Evolutionary conservation across 2,113 vertebrate species (phyloP), one percentile per base, ranked within the genome.

Genomic region (Urocolius indicus): DNA sequence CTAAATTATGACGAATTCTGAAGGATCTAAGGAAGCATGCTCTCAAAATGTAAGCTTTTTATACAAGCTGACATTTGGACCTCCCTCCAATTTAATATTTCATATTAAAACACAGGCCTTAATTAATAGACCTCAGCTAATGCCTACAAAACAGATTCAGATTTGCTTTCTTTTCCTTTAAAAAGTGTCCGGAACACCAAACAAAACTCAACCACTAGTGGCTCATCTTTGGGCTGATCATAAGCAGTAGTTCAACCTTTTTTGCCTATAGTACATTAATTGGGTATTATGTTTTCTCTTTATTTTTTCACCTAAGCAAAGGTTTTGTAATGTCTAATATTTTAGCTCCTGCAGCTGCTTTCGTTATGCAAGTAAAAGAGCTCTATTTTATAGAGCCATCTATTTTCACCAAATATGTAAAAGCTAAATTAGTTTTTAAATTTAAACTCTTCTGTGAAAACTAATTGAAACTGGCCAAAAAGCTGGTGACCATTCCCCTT

Each of bases 181-280:
- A 22, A 75, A 75, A 84, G n/a, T 32, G 10, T 7, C 30, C 45
- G 29, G 11, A 58, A 57, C 18, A 49, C 9, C 13, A 41, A 89
- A 24, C 30, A 84, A 81, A 84, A 34, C 45, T n/a, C 48, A 55
- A 27, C 59, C 77, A 73, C 34, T 65, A 72, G 67, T 13, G n/a
- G 29, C 27, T 87, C 59, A 83, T 58, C n/a, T 94, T 91, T 49
- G 30, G 27, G 45, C 4, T 43, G 74, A 57, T 48, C 4, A 0
- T 17, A 65, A 83, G 41, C 36, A 21, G 72, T 65, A 66, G 34
- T 0, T 62, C 59, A 90, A 88, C 2, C 7, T 61, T 93, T 93
- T 85, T 58, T 24, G 24, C 54, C 22, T 79, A 69, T 41, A 83
- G 17, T 82, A 54, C 90, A 71, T 90, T 96, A 93, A 90, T 76